phyloP scores from a whole-genome alignment of 2,113 vertebrate species.

The Eublepharis macularius region DNA sequence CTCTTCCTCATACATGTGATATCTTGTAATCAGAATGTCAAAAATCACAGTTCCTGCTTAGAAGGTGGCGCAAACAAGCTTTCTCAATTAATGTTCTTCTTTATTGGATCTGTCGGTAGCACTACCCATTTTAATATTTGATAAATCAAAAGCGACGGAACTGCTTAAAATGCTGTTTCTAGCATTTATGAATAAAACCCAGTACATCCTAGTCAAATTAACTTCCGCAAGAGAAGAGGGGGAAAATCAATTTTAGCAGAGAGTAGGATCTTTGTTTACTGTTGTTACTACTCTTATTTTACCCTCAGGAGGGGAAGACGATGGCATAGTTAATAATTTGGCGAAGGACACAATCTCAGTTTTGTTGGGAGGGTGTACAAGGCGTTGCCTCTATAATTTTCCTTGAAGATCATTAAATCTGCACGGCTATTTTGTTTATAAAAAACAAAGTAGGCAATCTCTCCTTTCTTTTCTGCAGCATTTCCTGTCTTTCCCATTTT shows the following conservation, averaged over 20 bases:
- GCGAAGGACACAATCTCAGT: slow-evolving; percentile 52
- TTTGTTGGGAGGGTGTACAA: slow-evolving; percentile 11
- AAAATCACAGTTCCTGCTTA: slow-evolving; percentile 56
- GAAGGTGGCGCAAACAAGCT: slow-evolving; percentile 38
- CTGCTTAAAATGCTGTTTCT: slow-evolving; percentile 48
- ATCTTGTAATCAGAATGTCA: slow-evolving; percentile 62
- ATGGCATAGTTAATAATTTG: slow-evolving; percentile 63
- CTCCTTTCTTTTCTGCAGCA: slow-evolving; percentile 54
- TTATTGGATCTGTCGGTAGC: slow-evolving; percentile 64
- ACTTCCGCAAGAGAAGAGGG: slow-evolving; percentile 15
- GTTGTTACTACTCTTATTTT: slow-evolving; percentile 61
- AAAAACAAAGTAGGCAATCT: slow-evolving; percentile 55
- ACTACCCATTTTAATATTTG: slow-evolving; percentile 76
- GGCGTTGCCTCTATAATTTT: slow-evolving; percentile 62
- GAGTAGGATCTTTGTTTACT: slow-evolving; percentile 51
- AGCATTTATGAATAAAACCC: slow-evolving; percentile 41
- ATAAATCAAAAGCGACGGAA: slow-evolving; percentile 65
- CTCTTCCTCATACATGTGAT: slow-evolving; percentile 38
- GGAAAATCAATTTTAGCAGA: slow-evolving; percentile 62
- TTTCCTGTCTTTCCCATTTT: slow-evolving; percentile 74
- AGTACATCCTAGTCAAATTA: slow-evolving; percentile 54
- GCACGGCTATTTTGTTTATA: neutral
- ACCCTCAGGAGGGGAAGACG: slow-evolving; percentile 61
- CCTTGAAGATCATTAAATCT: slow-evolving; percentile 71
- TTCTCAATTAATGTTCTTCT: slow-evolving; percentile 57